Evolutionary conservation across 2,888 invertebrate species (phyloP).

Genomic region (Schrankia costaestrigalis): DNA sequence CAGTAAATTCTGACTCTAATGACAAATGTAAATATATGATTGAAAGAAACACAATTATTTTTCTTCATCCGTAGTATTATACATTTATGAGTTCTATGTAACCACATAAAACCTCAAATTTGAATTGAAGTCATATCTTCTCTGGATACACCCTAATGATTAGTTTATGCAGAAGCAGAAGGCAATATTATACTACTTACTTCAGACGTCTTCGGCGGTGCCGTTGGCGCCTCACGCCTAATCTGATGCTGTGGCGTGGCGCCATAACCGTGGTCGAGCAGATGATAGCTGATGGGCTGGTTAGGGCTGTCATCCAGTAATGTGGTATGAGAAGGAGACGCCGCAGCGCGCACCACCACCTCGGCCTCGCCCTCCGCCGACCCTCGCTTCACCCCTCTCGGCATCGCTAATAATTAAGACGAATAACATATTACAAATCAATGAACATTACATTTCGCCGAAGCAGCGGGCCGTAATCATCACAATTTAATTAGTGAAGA

Average conservation of each 20-base stretch:
- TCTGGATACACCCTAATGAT: too few species aligned
- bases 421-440: conserved; percentile 32
- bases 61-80: too few species aligned
- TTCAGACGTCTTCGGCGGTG: conserved; percentile 80
- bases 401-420: conserved; percentile 73
- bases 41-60: too few species aligned
- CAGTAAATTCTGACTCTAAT: too few species aligned
- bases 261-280: conserved; percentile 93
- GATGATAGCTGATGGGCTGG: conserved; percentile 85
- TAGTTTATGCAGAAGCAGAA: too few species aligned
- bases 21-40: too few species aligned
- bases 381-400: conserved; percentile 81
- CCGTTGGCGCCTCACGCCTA: conserved; percentile 77
- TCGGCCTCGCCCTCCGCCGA: conserved; percentile 78
- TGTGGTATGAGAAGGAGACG: conserved; percentile 78
- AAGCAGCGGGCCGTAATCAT: conserved; percentile 46
- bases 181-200: conserved; percentile 47
- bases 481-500: conserved; percentile 76
- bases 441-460: conserved; percentile 29
- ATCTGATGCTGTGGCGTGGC: conserved; percentile 88
- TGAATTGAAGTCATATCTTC: too few species aligned
- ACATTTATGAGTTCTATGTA: too few species aligned
- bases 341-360: conserved; percentile 74
- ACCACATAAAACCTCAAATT: too few species aligned
- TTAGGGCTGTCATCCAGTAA: conserved; percentile 75